Base-by-base conservation (phyloP, 1,140 invertebrate species). In the Cherax quadricarinatus region DNA sequence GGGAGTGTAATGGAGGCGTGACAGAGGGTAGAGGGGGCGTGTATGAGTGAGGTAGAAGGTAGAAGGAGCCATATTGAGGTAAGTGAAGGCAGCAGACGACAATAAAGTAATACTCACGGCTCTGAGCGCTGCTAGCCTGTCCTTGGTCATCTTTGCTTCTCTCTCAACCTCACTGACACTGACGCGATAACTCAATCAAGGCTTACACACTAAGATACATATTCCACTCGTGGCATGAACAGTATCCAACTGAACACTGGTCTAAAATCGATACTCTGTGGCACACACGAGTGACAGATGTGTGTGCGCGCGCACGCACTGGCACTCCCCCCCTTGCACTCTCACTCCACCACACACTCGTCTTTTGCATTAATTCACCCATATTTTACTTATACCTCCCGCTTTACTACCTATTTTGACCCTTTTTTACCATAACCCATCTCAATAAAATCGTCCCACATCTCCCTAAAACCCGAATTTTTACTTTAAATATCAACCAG, bases 211-310 rank as follows among this genome's bases (percentile, higher is more conserved):
- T 70, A 78, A 91, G 89, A 91, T 79, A 86, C 89, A 91, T 86
- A 91, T 91, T 91, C 89, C 89, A 91, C 89, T 91, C 84, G 89
- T 86, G 89, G 83, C 89, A 86, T 86, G 83, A 91, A 91, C 89
- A 91, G 89, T 86, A 91, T 86, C 89, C 89, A 91, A 91, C 83
- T 91, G 89, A 91, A 91, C 84, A 91, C 89, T 91, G 89, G 89
- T 73, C 84, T 86, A 91, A 91, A 91, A 91, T 91, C 89, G 89
- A 91, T 91, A 91, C 89, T 86, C 84, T 82, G 53, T 57, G 70
- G 73, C 84, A 86, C 86, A 91, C 89, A 91, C 84, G 89, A 91
- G 89, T 86, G 89, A 86, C 83, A 86, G 53, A 66, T 62, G 51
- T 57, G 53, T 9, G 53, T 9, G 53, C 53, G 9, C 70, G 89